phyloP scores from a whole-genome alignment of 2,113 vertebrate species.

The Boleophthalmus pectinirostris region DNA sequence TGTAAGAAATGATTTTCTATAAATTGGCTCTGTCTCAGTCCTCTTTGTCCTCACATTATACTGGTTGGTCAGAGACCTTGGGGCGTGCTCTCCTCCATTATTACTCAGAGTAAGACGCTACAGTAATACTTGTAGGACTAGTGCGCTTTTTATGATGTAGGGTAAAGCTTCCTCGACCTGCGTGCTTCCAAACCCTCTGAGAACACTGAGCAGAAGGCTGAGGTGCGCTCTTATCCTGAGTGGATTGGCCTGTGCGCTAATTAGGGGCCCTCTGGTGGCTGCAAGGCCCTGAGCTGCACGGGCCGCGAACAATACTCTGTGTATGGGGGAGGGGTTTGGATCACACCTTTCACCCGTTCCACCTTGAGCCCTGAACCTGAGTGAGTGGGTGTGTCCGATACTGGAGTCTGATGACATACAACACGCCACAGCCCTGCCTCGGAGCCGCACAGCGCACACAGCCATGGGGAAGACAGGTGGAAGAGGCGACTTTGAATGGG shows the following conservation, averaged over 20 bases:
- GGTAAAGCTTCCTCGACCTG: background rate
- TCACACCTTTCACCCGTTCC: constrained; percentile 30
- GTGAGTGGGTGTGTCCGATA: constrained; percentile 60
- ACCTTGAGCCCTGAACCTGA: constrained; percentile 7
- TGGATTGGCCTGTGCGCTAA: background rate
- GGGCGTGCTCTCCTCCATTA: too few relatives aligned
- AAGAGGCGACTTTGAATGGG: constrained; percentile 94
- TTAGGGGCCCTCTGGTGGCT: constrained; percentile 3
- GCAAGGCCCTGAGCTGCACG: background rate
- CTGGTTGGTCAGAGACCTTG: too few relatives aligned
- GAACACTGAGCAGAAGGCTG: background rate
- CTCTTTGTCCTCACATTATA: too few relatives aligned
- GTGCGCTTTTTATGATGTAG: background rate
- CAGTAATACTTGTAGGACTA: background rate
- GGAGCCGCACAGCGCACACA: background rate
- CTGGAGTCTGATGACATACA: constrained; percentile 37
- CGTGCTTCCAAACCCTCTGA: background rate
- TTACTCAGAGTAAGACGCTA: too few relatives aligned
- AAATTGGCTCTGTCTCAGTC: too few relatives aligned
- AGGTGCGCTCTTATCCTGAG: background rate
- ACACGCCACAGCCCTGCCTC: constrained; percentile 8
- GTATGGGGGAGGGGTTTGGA: background rate
- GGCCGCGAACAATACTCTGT: background rate
- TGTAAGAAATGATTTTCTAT: too few relatives aligned
- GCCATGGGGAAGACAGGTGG: constrained; percentile 84